Percentiles rank a stretch among this genome's conserved stretches.
Evolutionary conservation across 2,888 invertebrate species (phyloP).

Genomic region (Prosapia bicincta): DNA sequence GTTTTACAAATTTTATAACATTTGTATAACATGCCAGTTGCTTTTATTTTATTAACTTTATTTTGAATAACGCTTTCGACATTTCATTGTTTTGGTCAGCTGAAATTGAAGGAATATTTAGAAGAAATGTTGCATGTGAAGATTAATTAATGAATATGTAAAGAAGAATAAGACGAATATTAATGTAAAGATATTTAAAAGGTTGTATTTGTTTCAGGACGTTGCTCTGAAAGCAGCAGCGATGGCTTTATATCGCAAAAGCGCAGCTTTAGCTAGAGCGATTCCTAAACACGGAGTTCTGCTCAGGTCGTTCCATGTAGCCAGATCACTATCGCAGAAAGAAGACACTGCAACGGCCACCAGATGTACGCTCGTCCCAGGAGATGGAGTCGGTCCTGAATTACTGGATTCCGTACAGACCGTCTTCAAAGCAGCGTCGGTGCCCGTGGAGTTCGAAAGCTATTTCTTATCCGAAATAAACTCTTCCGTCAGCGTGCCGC

Average conservation of each 20-base stretch:
- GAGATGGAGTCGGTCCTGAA: conserved; percentile 98
- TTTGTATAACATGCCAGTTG: too few species aligned
- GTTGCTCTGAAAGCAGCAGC: background rate
- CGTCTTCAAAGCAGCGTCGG: conserved; percentile 85
- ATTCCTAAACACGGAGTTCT: background rate
- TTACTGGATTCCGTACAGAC: conserved; percentile 86
- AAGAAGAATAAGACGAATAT: too few species aligned
- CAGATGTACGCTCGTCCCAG: conserved; percentile 92
- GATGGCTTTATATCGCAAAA: background rate
- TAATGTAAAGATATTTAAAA: too few species aligned
- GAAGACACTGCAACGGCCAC: conserved; percentile 46
- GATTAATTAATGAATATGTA: too few species aligned
- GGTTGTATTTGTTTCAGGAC: background rate
- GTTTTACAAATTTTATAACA: too few species aligned
- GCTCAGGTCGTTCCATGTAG: background rate
- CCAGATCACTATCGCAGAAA: background rate
- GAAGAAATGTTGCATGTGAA: too few species aligned
- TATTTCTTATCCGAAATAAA: conserved; percentile 92
- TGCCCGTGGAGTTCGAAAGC: conserved; percentile 95
- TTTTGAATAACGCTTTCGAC: too few species aligned
- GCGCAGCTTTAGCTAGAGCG: background rate
- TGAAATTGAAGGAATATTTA: too few species aligned
- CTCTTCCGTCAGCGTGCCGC: conserved; percentile 79
- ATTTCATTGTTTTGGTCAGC: too few species aligned
- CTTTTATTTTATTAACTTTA: too few species aligned